Evolutionary conservation across 2,888 invertebrate genomes (phyloP).

Genomic region (Ennomos fuscantarius): DNA sequence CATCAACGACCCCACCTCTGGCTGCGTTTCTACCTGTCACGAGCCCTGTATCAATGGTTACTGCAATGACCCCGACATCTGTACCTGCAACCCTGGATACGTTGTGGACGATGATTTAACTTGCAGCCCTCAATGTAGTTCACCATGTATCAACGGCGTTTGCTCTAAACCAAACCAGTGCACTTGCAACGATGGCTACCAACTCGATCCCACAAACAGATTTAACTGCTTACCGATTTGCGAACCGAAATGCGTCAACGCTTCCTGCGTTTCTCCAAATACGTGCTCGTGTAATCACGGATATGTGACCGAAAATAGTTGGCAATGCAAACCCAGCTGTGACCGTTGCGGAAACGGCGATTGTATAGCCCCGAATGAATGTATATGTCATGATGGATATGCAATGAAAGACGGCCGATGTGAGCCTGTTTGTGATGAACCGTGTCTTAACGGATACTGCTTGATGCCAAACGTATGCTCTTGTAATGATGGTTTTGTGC

Average conservation of each 20-base stretch:
- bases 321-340: conserved; percentile 39
- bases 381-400: no score
- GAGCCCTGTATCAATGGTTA: conserved; percentile 50
- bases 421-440: no score
- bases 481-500: conserved; percentile 43
- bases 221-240: conserved; percentile 47
- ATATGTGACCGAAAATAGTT: conserved; percentile 24
- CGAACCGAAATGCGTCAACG: conserved; percentile 48
- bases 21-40: conserved; percentile 68
- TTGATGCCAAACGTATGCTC: conserved; percentile 60
- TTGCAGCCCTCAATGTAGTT: conserved; percentile 43
- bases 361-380: conserved; percentile 53
- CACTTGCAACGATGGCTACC: conserved; percentile 46
- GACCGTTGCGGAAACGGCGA: conserved; percentile 45
- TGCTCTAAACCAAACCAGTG: conserved; percentile 61
- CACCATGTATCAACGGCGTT: conserved; percentile 54
- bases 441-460: no score
- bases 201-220: conserved; percentile 25
- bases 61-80: conserved; percentile 44
- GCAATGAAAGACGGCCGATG: no score
- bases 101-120: conserved; percentile 39
- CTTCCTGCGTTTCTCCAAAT: conserved; percentile 49
- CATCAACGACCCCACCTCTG: conserved; percentile 29
- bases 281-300: conserved; percentile 41
- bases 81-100: conserved; percentile 30